phyloP scores from a whole-genome alignment of 92 coral and sea anemone genomes.

The Desmophyllum pertusum region DNA sequence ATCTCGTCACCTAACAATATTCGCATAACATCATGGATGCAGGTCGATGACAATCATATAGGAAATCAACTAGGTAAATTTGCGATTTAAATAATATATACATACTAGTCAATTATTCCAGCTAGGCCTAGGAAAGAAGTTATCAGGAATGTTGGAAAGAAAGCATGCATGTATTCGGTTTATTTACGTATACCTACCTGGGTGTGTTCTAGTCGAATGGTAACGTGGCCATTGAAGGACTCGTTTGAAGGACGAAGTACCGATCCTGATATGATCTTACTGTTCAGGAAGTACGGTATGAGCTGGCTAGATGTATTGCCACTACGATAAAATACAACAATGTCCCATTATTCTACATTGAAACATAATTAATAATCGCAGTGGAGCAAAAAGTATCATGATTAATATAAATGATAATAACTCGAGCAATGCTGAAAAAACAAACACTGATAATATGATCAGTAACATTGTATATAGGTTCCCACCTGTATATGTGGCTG shows the following conservation, averaged over 20 bases:
- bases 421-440: neutral
- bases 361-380: too few relatives aligned
- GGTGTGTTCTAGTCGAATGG: slow-evolving; percentile 68
- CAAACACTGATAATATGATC: neutral
- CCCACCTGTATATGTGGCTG: slow-evolving; percentile 22
- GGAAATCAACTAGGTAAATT: neutral
- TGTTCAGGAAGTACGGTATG: slow-evolving; percentile 58
- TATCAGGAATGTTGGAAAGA: neutral
- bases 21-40: neutral
- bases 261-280: slow-evolving; percentile 75
- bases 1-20: too few relatives aligned
- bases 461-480: neutral
- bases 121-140: neutral
- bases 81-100: neutral
- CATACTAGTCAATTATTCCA: neutral
- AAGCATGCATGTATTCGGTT: neutral
- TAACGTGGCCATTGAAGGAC: slow-evolving; percentile 52
- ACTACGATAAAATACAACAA: neutral
- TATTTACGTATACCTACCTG: slow-evolving; percentile 46
- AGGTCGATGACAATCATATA: neutral
- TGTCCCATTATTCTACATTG: neutral
- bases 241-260: slow-evolving; percentile 47
- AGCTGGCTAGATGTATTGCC: neutral
- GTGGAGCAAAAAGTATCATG: too few relatives aligned
- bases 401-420: neutral